These are phyloP conservation scores for Chrysodeixis includens DNA, from an alignment of 2,888 invertebrate species.

Conservation along the genomic window DNA sequence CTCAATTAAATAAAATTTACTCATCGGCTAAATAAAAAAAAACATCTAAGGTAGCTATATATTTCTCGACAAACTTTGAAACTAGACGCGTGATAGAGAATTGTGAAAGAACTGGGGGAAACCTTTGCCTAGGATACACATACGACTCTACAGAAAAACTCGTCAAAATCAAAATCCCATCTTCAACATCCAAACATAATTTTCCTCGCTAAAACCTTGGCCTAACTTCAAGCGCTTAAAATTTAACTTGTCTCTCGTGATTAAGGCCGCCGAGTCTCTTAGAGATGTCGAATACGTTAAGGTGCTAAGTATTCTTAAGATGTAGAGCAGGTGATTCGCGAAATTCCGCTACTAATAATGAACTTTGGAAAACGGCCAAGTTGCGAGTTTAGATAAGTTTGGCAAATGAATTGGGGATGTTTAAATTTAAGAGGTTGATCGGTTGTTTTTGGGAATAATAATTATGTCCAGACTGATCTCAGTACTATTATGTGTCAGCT, in stretches of 20 bases:
- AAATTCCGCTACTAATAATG: conserved; percentile 49
- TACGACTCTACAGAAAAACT: too few relatives aligned
- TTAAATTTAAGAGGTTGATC: background rate
- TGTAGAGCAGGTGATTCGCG: conserved; percentile 51
- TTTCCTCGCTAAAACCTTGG: background rate
- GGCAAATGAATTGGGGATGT: conserved; percentile 22
- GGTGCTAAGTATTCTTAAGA: conserved; percentile 48
- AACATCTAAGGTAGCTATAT: too few relatives aligned
- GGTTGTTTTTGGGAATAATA: too few relatives aligned
- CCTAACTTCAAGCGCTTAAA: conserved; percentile 9
- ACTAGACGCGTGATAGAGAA: too few relatives aligned
- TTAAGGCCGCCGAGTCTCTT: conserved; percentile 23
- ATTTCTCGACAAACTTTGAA: too few relatives aligned
- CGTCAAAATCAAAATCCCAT: background rate
- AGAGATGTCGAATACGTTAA: conserved; percentile 46
- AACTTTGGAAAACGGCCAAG: conserved; percentile 47
- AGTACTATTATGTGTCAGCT: too few relatives aligned
- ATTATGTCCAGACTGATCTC: too few relatives aligned
- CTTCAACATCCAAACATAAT: background rate
- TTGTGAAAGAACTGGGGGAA: too few relatives aligned
- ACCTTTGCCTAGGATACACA: too few relatives aligned
- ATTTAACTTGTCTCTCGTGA: conserved; percentile 20
- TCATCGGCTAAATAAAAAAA: too few relatives aligned
- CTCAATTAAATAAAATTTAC: too few relatives aligned
- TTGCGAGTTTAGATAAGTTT: conserved; percentile 39